Conservation (phyloP, 2,797 vertebrate genomes). For the Strix occidentalis region DNA sequence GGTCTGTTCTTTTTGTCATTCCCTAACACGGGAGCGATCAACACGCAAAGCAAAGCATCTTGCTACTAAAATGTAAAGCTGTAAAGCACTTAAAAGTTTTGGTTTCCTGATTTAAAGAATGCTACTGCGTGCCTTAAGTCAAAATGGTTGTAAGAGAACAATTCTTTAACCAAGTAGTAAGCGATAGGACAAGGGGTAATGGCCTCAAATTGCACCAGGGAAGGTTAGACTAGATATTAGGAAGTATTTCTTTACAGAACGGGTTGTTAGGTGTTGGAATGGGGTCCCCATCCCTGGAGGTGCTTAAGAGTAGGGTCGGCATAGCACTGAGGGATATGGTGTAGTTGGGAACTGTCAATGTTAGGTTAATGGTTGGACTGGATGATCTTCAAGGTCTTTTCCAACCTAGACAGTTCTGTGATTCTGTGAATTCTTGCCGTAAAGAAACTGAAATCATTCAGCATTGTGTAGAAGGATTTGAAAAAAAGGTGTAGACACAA, state of each 20-base stretch:
- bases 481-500: not conserved
- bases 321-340: too few relatives aligned
- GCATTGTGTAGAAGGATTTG: not conserved
- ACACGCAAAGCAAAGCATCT: not conserved
- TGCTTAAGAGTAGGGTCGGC: too few relatives aligned
- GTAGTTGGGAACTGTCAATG: too few relatives aligned
- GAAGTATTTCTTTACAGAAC: too few relatives aligned
- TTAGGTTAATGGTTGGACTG: too few relatives aligned
- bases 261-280: too few relatives aligned
- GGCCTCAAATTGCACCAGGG: too few relatives aligned
- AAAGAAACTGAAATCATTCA: not conserved
- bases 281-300: too few relatives aligned
- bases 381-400: too few relatives aligned
- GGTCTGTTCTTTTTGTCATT: not conserved
- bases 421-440: not conserved
- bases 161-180: not conserved
- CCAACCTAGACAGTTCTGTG: too few relatives aligned
- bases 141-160: not conserved
- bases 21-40: not conserved
- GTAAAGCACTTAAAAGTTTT: not conserved
- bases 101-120: not conserved
- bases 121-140: not conserved
- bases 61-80: not conserved
- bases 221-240: too few relatives aligned
- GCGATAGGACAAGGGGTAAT: too few relatives aligned